Base-by-base conservation (phyloP, 2,888 invertebrate species). In the Pollenia labialis region DNA sequence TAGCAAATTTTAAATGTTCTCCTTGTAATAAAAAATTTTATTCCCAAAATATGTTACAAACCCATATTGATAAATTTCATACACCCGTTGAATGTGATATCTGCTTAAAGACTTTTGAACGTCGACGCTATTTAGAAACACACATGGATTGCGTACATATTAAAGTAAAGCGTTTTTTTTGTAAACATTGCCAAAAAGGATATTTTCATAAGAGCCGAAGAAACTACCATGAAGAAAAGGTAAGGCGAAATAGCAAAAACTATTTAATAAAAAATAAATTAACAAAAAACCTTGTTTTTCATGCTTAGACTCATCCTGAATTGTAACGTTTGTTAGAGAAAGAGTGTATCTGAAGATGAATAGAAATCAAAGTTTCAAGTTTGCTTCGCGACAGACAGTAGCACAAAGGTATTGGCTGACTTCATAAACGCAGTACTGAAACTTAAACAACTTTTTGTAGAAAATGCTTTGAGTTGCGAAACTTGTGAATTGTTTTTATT, bases 141-240 rank as follows among this genome's bases (percentile, higher is more conserved):
- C 93, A 93, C 84, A 88, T 91, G 48, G 90, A 90, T 77, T 91
- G 92, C 46, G 91, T 93, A 7, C 93, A 93, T 69, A 88, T 89
- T 3, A 90, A 91, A 64, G 90, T 90, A 14, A 91, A 92, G 40
- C 90, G 93, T 1, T 93, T 90, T 74, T 88, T 90, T 71, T 93
- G 93, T 68, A 58, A 87, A n/a, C 77, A 89, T 18, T 93, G 93
- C 44, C 48, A 91, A 0, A 92, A 92, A 64, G 93, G 93, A 0
- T 93, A 92, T 84, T 93, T 90, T 87, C 91, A 92, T 82, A 91
- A 90, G 16, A 91, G 91, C 68, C 93, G 93, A 90, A 89, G 89
- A 85, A 90, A 91, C 44, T 16, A 48, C 0, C 93, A 93, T 75
- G 90, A 91, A 32, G 89, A 88, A 71, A 81, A 89, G 76, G 90